Evolutionary conservation across 2,888 invertebrate species (phyloP), one percentile per base, ranked within the genome.

Genomic region (Clivina fossor): DNA sequence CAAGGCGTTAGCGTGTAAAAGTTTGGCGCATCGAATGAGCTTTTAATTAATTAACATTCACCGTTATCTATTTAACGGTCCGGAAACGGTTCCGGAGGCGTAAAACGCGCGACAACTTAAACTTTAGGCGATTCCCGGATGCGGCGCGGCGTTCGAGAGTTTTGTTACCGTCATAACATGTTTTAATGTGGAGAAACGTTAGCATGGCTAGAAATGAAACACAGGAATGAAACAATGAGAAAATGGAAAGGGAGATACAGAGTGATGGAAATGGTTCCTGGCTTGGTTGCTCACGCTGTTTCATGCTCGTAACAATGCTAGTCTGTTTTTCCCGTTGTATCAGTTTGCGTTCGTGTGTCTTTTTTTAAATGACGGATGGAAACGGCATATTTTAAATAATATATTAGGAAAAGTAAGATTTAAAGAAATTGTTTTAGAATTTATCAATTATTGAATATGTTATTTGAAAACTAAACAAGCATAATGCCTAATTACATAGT

Each of bases 111-210:
- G 53, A 53, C 53, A 53, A 53, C 53, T 53, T 53, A 44, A 53
- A 53, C 19, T 51, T 51, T 51, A 41, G 33, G 35, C 35, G 43
- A 53, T 53, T 53, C 53, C 53, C n/a, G n/a, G n/a, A n/a, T n/a
- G n/a, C n/a, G n/a, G n/a, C n/a, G n/a, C n/a, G n/a, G n/a, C n/a
- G n/a, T n/a, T 53, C 20, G 35, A 8, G 53, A 53, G 53, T 53
- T 53, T 53, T 53, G 53, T 53, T 53, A 44, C 53, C 53, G 44
- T 53, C 53, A 53, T 44, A 53, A 53, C 53, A 53, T 44, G 53
- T 53, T 53, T 53, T 53, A 51, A 51, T 51, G 51, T 51, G 15
- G 26, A 22, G 30, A 30, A 9, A n/a, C 16, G 2, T 2, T 15
- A n/a, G n/a, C 19, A 4, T 7, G 9, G 8, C 16, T 2, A 4